Base-by-base conservation (phyloP, 2,888 invertebrate genomes). In the Idaea biselata region DNA sequence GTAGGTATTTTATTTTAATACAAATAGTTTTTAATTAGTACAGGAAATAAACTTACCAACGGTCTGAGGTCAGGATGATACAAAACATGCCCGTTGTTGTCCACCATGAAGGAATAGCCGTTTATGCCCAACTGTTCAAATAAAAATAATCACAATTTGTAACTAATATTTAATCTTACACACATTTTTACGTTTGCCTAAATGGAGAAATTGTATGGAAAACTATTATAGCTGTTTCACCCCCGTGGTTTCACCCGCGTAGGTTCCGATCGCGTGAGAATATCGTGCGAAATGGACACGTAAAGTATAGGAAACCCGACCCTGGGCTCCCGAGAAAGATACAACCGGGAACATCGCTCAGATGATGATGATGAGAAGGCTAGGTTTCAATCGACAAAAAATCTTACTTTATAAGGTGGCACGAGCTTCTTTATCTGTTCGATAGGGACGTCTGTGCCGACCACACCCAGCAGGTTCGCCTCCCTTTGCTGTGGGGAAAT, bases 31-130 rank as follows among this genome's bases (percentile, higher is more conserved):
- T 33, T 8, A 11, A 44, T 8, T 44, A 44, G 7, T 1, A 44
- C 3, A n/a, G n/a, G n/a, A 14, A 1, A 44, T 7, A 31, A 65
- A 79, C 95, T 94, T 93, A 97, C 97, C 94, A 97, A 88, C 60
- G 99, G 98, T 77, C 98, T 94, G 78, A 98, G 94, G 87, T 99
- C 98, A 31, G 99, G 99, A 94, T 99, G 99, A 86, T 97, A 98
- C 68, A 99, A 93, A 70, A 99, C 96, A 89, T 98, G 97, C 76
- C 99, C 99, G 93, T 99, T 99, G 89, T 99, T 99, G 88, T 98
- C 98, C 80, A 99, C 96, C 91, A 98, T 97, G 91, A 99, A 99
- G 60, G 98, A 97, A 91, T 99, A 99, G 61, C 98, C 98, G 88
- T 98, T 98, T 55, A 97, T 97, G 73, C 99, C 99, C 80, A 99